phyloP scores from a whole-genome alignment of 2,888 invertebrate genomes.

The Brachyptera risi region DNA sequence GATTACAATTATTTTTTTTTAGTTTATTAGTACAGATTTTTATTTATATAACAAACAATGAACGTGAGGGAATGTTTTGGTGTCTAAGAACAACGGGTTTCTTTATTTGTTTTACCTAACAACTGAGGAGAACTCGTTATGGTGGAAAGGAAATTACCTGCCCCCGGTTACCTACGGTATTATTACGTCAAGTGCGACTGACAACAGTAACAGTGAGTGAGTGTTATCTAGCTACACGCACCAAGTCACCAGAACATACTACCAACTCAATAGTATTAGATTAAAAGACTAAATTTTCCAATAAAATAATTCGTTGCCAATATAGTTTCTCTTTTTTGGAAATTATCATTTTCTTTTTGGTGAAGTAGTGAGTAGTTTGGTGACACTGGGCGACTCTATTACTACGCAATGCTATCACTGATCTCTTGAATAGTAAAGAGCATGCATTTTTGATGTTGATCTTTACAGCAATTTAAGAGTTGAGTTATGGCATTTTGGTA shows the following conservation, averaged over 20 bases:
- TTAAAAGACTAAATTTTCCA: background rate
- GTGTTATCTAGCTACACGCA: conserved; percentile 11
- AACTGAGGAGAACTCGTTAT: conserved; percentile 12
- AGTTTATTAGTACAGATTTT: conserved; percentile 30
- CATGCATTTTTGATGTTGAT: no score
- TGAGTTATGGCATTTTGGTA: background rate
- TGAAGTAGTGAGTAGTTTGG: background rate
- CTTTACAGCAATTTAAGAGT: background rate
- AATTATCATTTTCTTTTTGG: background rate
- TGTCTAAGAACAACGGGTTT: conserved; percentile 19
- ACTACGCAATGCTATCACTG: conserved; percentile 4
- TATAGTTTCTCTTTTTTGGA: no score
- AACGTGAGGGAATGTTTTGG: conserved; percentile 12
- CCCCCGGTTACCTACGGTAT: background rate
- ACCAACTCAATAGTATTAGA: conserved; percentile 3
- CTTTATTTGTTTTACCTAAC: conserved; percentile 4
- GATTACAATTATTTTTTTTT: conserved; percentile 32
- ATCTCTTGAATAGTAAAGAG: background rate
- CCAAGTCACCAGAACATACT: conserved; percentile 2
- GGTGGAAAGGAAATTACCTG: background rate
- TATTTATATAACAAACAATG: conserved; percentile 30
- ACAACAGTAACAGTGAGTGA: conserved; percentile 27
- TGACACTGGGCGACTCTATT: conserved; percentile 3
- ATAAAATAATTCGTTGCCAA: conserved; percentile 2
- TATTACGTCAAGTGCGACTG: conserved; percentile 26